Evolutionary conservation across 2,888 invertebrate genomes (phyloP).

Genomic region (Galeopsomyia nigrocyanea): DNA sequence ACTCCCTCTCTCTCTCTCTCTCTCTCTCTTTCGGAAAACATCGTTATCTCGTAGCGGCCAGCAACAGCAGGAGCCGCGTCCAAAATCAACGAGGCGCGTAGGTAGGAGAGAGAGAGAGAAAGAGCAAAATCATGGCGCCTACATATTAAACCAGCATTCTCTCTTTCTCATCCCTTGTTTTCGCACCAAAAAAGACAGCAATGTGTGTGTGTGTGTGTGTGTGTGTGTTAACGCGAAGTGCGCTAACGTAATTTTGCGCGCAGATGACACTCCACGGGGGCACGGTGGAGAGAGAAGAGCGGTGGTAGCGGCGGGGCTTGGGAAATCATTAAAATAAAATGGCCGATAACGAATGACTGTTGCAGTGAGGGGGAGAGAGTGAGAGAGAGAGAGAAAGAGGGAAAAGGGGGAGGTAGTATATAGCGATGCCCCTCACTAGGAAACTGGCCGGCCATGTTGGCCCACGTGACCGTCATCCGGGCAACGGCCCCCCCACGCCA

Average conservation of each 20-base stretch:
- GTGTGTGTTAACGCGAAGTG: background rate
- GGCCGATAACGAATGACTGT: slow-evolving; percentile 69
- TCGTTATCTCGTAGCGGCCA: slow-evolving; percentile 23
- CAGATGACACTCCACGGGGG: background rate
- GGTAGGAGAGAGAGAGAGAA: background rate
- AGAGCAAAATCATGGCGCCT: slow-evolving; percentile 17
- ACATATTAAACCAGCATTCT: slow-evolving; percentile 38
- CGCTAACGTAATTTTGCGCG: slow-evolving; percentile 37
- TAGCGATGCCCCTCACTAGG: slow-evolving; percentile 10
- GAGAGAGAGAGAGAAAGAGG: slow-evolving; percentile 14
- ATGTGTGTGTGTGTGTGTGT: background rate
- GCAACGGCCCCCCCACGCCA: slow-evolving; percentile 65
- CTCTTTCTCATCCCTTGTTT: too few species aligned
- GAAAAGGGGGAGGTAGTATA: slow-evolving; percentile 6
- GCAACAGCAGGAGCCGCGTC: background rate
- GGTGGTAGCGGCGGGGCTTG: background rate
- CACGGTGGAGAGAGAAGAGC: too few species aligned
- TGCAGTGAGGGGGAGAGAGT: slow-evolving; percentile 59
- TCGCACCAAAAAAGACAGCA: background rate
- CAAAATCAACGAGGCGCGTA: slow-evolving; percentile 27
- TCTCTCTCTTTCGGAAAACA: slow-evolving; percentile 28
- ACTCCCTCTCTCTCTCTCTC: background rate
- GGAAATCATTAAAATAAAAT: slow-evolving; percentile 69
- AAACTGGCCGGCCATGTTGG: slow-evolving; percentile 65
- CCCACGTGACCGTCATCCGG: slow-evolving; percentile 69